Evolutionary conservation across 2,113 vertebrate genomes (phyloP).

Genomic region (Burhinus oedicnemus): DNA sequence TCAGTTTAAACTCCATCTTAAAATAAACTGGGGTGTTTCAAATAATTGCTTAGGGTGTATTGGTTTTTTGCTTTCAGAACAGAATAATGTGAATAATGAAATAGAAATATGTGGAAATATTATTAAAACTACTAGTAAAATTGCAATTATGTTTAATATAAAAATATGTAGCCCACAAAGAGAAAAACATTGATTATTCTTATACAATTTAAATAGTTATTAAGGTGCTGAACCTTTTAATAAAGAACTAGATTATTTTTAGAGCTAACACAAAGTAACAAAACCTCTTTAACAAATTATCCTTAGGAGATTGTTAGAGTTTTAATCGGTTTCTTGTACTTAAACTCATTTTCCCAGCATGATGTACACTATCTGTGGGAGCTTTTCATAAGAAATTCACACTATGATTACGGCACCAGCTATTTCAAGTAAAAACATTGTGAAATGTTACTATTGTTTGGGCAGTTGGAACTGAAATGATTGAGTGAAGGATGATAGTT

Average conservation of each 20-base stretch:
- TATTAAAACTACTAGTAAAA: slow-evolving; percentile 24
- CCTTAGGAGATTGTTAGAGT: slow-evolving; percentile 70
- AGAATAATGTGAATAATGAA: neutral
- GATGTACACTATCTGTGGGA: slow-evolving; percentile 69
- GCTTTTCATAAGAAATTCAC: slow-evolving; percentile 73
- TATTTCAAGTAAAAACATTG: slow-evolving; percentile 75
- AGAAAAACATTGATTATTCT: slow-evolving; percentile 40
- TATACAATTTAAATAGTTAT: slow-evolving; percentile 43
- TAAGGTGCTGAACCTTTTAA: slow-evolving; percentile 63
- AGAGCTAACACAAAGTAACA: slow-evolving; percentile 63
- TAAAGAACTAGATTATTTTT: slow-evolving; percentile 68
- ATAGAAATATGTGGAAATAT: neutral
- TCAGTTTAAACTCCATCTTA: neutral
- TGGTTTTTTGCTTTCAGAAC: neutral
- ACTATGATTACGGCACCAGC: slow-evolving; percentile 66
- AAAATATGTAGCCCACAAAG: slow-evolving; percentile 25
- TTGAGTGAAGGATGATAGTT: slow-evolving; percentile 70
- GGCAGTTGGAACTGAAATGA: slow-evolving; percentile 65
- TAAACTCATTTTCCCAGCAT: slow-evolving; percentile 75
- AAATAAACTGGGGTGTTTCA: neutral
- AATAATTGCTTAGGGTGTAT: neutral
- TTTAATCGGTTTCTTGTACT: slow-evolving; percentile 77
- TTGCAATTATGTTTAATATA: neutral
- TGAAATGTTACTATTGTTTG: slow-evolving; percentile 74
- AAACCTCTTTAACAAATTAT: slow-evolving; percentile 75